phyloP scores from a whole-genome alignment of 2,797 vertebrate species.

The Amphiprion clarkii region DNA sequence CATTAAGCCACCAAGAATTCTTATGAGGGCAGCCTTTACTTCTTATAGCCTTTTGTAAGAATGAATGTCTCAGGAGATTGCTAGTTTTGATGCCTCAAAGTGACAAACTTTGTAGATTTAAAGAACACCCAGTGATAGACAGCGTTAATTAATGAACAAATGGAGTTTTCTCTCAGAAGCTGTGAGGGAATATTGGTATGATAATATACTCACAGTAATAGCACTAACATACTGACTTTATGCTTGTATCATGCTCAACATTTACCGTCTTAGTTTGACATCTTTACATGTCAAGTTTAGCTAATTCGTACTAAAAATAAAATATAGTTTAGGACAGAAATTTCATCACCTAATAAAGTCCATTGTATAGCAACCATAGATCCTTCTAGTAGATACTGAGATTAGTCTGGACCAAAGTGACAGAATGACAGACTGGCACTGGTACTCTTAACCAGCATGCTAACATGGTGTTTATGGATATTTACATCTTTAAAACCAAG shows the following conservation, averaged over 20 bases:
- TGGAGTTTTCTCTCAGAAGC: background rate
- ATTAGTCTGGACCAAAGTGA: too few species aligned
- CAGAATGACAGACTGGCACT: background rate
- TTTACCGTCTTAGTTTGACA: background rate
- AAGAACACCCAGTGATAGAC: constrained; percentile 13
- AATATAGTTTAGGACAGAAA: background rate
- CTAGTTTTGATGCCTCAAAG: constrained; percentile 21
- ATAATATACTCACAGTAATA: too few species aligned
- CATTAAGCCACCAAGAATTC: constrained; percentile 26
- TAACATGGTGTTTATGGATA: background rate
- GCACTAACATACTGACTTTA: too few species aligned
- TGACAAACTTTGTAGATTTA: constrained; percentile 41
- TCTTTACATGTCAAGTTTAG: background rate
- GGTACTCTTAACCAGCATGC: background rate
- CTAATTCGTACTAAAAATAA: background rate
- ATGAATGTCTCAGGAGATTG: background rate
- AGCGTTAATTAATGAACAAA: constrained; percentile 16
- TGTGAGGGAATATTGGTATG: background rate
- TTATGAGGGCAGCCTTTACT: background rate
- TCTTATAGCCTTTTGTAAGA: background rate
- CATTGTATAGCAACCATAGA: too few species aligned
- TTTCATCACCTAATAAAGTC: background rate
- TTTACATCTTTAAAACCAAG: background rate
- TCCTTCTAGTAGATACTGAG: too few species aligned
- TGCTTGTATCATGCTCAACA: too few species aligned